These are phyloP conservation scores for Cephalopachus bancanus DNA, from an alignment of 2,797 vertebrate genomes.

Conservation along the genomic window DNA sequence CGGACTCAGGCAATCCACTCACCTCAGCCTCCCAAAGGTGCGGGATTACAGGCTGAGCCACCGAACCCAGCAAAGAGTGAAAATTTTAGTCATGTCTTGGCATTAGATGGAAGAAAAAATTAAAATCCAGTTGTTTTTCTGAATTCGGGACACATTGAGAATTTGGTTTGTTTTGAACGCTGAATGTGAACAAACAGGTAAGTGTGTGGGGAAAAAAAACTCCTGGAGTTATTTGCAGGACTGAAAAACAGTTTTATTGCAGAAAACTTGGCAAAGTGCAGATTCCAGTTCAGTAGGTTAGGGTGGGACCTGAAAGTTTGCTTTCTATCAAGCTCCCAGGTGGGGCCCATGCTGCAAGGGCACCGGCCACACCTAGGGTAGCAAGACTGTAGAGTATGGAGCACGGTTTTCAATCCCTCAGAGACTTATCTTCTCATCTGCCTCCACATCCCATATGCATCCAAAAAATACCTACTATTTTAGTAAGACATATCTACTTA, in stretches of 20 bases:
- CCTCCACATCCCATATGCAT: neutral
- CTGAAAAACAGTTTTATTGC: constrained; percentile 24
- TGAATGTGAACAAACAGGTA: constrained; percentile 67
- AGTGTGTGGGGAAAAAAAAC: neutral
- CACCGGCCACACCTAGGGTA: neutral
- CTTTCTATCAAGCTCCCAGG: neutral
- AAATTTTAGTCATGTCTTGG: constrained; percentile 36
- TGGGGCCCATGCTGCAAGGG: fast-evolving
- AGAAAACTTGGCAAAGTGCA: neutral
- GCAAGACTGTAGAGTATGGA: no score
- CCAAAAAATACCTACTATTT: neutral
- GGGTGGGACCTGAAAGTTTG: neutral
- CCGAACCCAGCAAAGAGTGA: neutral
- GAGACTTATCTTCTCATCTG: neutral
- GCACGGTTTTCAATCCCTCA: neutral
- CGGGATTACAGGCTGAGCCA: no score
- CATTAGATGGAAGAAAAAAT: constrained; percentile 20
- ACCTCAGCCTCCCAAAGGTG: no score
- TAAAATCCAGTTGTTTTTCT: constrained; percentile 62
- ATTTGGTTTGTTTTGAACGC: constrained; percentile 67
- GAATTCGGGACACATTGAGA: constrained; percentile 22
- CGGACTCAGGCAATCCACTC: no score
- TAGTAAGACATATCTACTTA: neutral
- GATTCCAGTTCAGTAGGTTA: neutral
- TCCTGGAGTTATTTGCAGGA: neutral